Evolutionary conservation across 1,140 invertebrate genomes (phyloP), one percentile per base, ranked within the genome.

Genomic region (Sinonovacula constricta): DNA sequence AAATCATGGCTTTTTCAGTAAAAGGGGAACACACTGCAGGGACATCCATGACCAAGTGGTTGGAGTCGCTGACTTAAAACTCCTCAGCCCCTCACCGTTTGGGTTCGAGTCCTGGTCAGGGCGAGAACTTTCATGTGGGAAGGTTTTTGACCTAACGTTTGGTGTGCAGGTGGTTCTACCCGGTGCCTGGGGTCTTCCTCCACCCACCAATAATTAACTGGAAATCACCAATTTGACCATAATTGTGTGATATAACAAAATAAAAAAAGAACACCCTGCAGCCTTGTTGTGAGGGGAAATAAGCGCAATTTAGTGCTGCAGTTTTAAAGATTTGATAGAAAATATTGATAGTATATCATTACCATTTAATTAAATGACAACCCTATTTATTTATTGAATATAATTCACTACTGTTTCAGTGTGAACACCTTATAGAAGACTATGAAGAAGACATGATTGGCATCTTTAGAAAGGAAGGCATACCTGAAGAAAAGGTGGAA

Each of bases 401-500:
- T 22, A 12, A 22, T 67, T 10, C n/a, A 39, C 15, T 67, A 26
- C 30, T 30, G 24, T 74, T 82, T 74, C 54, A 85, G 83, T 88
- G 86, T 70, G 68, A 86, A 14, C 63, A 74, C 28, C 81, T 88
- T 60, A 53, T 86, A 33, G 86, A 88, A 65, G 79, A 83, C 3
- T 74, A 81, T 74, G 86, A 88, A 81, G 86, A 88, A 14, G 85
- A 82, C 1, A 72, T 88, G 28, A 80, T 88, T 2, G 33, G 63
- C 26, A 63, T 86, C 26, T 74, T 88, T 62, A 70, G 81, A 53
- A 65, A 34, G 22, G 76, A 82, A 49, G 36, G 80, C 30, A 26
- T 59, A 24, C 66, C 69, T 18, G 36, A 76, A 60, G 36, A 39
- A 51, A 77, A 83, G 18, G 31, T n/a, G n/a, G n/a, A n/a, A n/a